A percentile compares a stretch with the other conserved stretches of the same genome.
Evolutionary conservation across 2,113 vertebrate species (phyloP).

Genomic region (Willisornis vidua): DNA sequence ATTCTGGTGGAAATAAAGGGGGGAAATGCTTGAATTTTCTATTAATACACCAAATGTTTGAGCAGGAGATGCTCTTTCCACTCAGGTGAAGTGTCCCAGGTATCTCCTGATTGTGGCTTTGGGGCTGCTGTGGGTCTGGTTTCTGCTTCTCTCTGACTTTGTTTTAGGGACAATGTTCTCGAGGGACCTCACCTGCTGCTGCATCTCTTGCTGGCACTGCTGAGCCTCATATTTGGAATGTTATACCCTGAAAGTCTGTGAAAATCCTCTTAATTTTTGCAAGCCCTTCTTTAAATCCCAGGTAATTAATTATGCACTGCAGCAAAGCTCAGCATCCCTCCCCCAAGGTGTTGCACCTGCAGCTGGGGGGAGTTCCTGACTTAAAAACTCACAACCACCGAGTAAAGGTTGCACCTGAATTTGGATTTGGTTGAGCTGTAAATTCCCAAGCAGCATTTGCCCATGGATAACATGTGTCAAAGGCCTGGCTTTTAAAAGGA

Average conservation of each 20-base stretch:
- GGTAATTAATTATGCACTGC: background rate
- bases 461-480: background rate
- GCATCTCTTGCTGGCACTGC: background rate
- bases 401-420: background rate
- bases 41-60: rapidly evolving
- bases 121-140: rapidly evolving
- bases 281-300: background rate
- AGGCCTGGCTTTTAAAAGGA: background rate
- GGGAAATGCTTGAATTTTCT: rapidly evolving
- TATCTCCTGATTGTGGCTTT: background rate
- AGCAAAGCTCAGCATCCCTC: background rate
- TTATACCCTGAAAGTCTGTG: background rate
- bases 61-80: too few species aligned
- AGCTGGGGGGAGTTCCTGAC: background rate
- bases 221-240: background rate
- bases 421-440: background rate
- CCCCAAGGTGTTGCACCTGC: rapidly evolving
- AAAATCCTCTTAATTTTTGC: background rate
- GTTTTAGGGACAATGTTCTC: background rate
- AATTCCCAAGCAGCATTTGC: background rate
- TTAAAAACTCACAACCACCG: rapidly evolving
- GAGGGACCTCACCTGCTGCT: background rate
- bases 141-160: background rate
- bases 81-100: background rate
- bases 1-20: rapidly evolving